phyloP scores from a whole-genome alignment of 2,113 vertebrate species.

The Cathartes aura region DNA sequence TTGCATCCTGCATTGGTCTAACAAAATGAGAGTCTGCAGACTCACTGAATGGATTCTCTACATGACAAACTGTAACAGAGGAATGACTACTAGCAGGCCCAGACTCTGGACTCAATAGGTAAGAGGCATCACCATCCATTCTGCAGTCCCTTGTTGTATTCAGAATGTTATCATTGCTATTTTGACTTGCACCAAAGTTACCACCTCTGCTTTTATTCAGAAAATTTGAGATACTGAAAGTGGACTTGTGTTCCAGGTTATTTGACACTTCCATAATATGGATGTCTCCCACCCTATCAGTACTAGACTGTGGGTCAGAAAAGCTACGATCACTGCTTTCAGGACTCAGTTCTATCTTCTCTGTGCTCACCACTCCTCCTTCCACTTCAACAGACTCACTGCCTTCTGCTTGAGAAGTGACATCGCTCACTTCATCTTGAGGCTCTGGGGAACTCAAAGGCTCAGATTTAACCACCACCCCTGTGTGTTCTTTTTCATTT shows the following conservation, averaged over 20 bases:
- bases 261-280: constrained; percentile 82
- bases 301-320: constrained; percentile 86
- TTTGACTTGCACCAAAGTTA: constrained; percentile 70
- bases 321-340: constrained; percentile 91
- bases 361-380: constrained; percentile 73
- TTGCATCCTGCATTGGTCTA: constrained; percentile 82
- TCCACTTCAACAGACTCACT: constrained; percentile 86
- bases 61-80: constrained; percentile 79
- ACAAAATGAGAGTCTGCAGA: constrained; percentile 84
- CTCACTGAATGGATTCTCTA: constrained; percentile 77
- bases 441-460: constrained; percentile 91
- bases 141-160: constrained; percentile 88
- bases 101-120: constrained; percentile 81
- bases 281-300: constrained; percentile 79
- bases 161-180: constrained; percentile 81
- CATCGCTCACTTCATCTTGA: constrained; percentile 87
- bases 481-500: constrained; percentile 80
- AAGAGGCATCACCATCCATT: constrained; percentile 80
- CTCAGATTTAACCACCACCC: constrained; percentile 90
- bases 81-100: constrained; percentile 69
- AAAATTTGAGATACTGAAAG: constrained; percentile 87
- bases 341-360: constrained; percentile 91
- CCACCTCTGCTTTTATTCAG: constrained; percentile 81
- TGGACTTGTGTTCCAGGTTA: constrained; percentile 79
- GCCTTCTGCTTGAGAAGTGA: constrained; percentile 88